A percentile compares a stretch with the other conserved stretches of the same genome.
Conservation (phyloP, 2,113 vertebrate species). For the Picathartes gymnocephalus region DNA sequence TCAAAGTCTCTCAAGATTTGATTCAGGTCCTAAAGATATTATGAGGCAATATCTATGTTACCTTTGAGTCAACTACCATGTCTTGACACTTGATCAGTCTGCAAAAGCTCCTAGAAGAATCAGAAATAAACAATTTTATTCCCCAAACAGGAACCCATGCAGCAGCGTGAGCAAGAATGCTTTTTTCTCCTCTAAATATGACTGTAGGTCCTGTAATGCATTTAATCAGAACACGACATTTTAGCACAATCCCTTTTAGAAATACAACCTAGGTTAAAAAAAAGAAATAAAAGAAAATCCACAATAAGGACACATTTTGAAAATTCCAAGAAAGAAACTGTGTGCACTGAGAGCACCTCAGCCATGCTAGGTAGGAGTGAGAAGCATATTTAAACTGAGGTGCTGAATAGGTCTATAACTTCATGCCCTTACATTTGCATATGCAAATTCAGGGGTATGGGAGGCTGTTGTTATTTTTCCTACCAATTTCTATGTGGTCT, state of each 20-base stretch:
- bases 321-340: background rate
- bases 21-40: constrained; percentile 50
- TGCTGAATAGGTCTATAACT: background rate
- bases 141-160: background rate
- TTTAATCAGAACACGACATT: background rate
- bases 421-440: background rate
- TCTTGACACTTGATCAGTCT: constrained; percentile 56
- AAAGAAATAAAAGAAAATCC: background rate
- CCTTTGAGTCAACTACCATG: constrained; percentile 56
- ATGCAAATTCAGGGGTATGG: background rate
- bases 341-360: background rate
- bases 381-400: background rate
- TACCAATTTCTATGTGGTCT: background rate
- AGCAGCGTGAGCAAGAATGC: background rate
- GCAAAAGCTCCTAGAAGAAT: constrained; percentile 37
- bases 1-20: constrained; percentile 47
- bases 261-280: background rate
- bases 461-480: background rate
- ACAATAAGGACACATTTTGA: background rate
- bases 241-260: background rate
- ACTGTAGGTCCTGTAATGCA: background rate
- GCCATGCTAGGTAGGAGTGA: background rate
- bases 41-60: constrained; percentile 41
- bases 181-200: background rate
- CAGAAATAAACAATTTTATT: constrained; percentile 56